Base-by-base conservation (phyloP, 2,888 invertebrate genomes). In the Matsumyia berberina region DNA sequence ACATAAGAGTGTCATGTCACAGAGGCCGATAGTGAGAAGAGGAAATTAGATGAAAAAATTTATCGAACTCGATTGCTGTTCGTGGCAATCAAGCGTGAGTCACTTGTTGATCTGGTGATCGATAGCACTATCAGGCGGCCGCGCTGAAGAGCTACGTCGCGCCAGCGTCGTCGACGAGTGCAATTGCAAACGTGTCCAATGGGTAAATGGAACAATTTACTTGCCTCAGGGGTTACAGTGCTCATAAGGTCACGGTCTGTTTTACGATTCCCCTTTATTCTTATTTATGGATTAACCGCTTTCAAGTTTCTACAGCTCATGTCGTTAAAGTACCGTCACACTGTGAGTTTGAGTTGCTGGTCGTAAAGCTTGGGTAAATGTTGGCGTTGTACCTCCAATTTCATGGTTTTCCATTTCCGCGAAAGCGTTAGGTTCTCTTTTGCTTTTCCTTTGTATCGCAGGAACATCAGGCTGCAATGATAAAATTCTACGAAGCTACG, bases 181-280 rank as follows among this genome's bases (percentile, higher is more conserved):
- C 2, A 24, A 11, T 19, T 49, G 37, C 24, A 64, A 35, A 49
- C 64, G 64, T 64, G 49, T 66, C 44, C 31, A 44, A 11, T 44
- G 53, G 17, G 31, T 46, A 76, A 58, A 49, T 76, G 57, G 76
- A 66, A 39, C 76, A 66, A 37, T 66, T 76, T 57, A 42, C 37
- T 19, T 66, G 64, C 46, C 49, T 66, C 37, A 57, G 46, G 12
- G 66, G 57, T n/a, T 62, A 53, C 29, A 31, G 53, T 55, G 31
- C 29, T 70, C 44, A 55, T 49, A 69, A 67, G 78, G 78, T 83
- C 78, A 78, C 67, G 78, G 82, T 83, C 82, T 83, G 78, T 37
- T 82, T 83, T 81, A 69, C 60, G 39, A 42, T 29, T 58, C 15
- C 49, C 31, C 15, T 35, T 37, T 60, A 51, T 46, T 29, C 44